Conservation (phyloP, 2,113 vertebrate genomes). For the Archocentrus centrarchus region DNA sequence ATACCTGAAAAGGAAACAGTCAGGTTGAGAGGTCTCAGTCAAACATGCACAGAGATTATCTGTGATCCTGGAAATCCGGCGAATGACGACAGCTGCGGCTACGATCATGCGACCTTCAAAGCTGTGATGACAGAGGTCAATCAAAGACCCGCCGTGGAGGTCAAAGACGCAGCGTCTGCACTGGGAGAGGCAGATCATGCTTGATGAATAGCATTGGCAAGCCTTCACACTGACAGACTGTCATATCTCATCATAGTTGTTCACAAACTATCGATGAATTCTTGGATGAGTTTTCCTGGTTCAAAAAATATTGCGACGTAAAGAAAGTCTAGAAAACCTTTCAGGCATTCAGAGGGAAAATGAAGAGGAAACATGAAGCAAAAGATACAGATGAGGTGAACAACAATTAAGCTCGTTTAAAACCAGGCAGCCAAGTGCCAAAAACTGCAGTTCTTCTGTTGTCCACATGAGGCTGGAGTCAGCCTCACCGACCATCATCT, state of each 20-base stretch:
- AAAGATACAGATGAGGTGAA: background rate
- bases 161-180: background rate
- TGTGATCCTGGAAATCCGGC: background rate
- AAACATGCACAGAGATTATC: background rate
- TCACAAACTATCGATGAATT: constrained; percentile 15
- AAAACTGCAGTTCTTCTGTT: background rate
- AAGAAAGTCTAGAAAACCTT: background rate
- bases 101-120: background rate
- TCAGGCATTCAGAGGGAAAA: background rate
- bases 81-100: background rate
- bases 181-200: constrained; percentile 19
- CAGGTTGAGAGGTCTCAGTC: constrained; percentile 17
- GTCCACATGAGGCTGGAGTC: background rate
- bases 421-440: too few relatives aligned
- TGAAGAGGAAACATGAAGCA: rapidly evolving
- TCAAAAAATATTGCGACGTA: constrained; percentile 3
- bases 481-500: background rate
- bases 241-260: constrained; percentile 32
- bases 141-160: background rate
- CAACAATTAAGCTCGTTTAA: too few relatives aligned
- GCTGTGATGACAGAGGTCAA: constrained; percentile 49
- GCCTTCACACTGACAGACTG: constrained; percentile 20
- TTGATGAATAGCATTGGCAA: constrained; percentile 7
- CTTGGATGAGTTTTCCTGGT: constrained; percentile 4
- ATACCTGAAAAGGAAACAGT: constrained; percentile 22